Conservation (phyloP, 2,113 vertebrate genomes). For the Proteles cristata region DNA sequence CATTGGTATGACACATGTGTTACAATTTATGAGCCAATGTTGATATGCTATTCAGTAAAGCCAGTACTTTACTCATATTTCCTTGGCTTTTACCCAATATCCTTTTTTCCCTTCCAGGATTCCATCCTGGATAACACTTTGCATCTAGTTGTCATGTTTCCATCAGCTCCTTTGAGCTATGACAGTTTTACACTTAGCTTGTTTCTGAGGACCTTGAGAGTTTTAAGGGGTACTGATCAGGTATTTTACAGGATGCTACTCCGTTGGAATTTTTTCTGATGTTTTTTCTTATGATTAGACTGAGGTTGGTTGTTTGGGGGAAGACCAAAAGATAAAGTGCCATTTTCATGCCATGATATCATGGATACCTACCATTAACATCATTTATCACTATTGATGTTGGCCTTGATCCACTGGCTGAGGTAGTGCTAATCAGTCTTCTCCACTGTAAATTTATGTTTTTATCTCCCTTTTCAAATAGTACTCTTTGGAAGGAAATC, state of each 20-base stretch:
- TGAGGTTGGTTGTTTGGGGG: background rate
- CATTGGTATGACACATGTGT: background rate
- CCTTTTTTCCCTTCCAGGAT: background rate
- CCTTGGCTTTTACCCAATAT: background rate
- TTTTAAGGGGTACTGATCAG: background rate
- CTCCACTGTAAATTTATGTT: background rate
- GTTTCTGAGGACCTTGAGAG: conserved; percentile 26
- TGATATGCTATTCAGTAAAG: background rate
- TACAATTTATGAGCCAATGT: background rate
- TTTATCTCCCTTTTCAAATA: background rate
- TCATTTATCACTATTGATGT: too few relatives aligned
- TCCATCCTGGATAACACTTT: background rate
- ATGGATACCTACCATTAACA: background rate
- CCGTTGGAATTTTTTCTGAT: background rate
- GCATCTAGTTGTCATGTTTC: background rate
- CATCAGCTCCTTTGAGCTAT: background rate
- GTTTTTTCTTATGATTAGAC: background rate
- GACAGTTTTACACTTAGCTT: background rate
- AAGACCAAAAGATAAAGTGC: background rate
- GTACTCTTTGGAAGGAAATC: background rate
- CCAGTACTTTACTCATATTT: conserved; percentile 4
- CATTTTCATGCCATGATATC: background rate
- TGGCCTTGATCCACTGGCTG: background rate
- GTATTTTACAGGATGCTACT: background rate
- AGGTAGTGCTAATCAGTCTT: background rate